Evolutionary conservation across 2,797 vertebrate genomes (phyloP).

Genomic region (Gorsachius magnificus): DNA sequence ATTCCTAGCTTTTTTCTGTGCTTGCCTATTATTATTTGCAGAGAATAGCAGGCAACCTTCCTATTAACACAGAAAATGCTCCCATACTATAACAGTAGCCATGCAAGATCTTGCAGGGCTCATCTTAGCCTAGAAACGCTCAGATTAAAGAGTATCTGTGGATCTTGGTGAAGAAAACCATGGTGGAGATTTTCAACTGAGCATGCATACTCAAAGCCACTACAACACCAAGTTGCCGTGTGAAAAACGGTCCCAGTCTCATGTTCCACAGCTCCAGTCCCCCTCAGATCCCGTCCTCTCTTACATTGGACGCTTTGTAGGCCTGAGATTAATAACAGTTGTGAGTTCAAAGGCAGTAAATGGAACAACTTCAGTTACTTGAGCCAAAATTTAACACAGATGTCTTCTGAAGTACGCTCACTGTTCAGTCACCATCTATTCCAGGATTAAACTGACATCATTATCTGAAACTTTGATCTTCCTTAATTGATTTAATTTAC

Average conservation of each 20-base stretch:
- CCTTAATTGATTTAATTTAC: conserved; percentile 50
- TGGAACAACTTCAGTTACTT: conserved; percentile 14
- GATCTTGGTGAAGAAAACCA: background rate
- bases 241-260: background rate
- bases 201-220: background rate
- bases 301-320: background rate
- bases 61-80: background rate
- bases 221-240: background rate
- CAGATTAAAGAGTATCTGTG: background rate
- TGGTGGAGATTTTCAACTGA: background rate
- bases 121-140: background rate
- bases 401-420: background rate
- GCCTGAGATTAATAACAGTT: conserved; percentile 21
- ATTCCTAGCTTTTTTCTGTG: background rate
- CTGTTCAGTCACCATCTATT: background rate
- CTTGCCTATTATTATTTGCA: background rate
- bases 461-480: background rate
- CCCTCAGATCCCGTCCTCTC: conserved; percentile 46
- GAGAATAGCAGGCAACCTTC: background rate
- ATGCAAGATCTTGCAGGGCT: background rate
- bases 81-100: background rate
- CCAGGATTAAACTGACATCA: background rate
- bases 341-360: conserved; percentile 27
- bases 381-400: conserved; percentile 6
- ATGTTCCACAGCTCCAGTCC: background rate